Evolutionary conservation across 2,888 invertebrate genomes (phyloP).

Genomic region (Eilema sororculum): DNA sequence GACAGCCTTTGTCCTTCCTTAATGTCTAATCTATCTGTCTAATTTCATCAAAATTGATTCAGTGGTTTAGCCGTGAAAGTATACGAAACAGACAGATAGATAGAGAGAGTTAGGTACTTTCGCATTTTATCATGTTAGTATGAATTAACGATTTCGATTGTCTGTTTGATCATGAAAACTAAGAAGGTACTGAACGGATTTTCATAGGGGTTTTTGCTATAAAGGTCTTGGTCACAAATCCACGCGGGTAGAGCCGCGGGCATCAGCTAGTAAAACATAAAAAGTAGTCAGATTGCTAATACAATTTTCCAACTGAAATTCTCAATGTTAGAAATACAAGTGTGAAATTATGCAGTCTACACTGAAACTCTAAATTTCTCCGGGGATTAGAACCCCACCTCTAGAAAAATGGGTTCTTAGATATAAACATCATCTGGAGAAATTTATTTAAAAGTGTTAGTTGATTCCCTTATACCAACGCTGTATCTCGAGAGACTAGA

Average conservation of each 20-base stretch:
- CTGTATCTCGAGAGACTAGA: not conserved
- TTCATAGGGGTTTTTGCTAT: too few species aligned
- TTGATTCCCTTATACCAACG: not conserved
- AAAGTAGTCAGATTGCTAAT: not conserved
- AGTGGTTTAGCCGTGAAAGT: too few species aligned
- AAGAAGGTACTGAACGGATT: too few species aligned
- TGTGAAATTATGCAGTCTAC: constrained; percentile 48
- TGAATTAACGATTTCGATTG: too few species aligned
- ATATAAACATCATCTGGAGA: constrained; percentile 48
- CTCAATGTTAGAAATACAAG: constrained; percentile 30
- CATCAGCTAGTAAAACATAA: not conserved
- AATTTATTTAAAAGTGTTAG: constrained; percentile 37
- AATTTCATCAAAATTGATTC: too few species aligned
- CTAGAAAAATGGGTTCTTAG: constrained; percentile 47
- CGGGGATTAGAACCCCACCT: constrained; percentile 38
- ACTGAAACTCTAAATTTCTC: constrained; percentile 50
- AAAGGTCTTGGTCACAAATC: not conserved
- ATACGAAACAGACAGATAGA: too few species aligned
- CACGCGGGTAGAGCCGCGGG: not conserved
- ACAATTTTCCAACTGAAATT: constrained; percentile 34
- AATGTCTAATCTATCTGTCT: too few species aligned
- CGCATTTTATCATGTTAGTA: too few species aligned
- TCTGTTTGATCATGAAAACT: too few species aligned
- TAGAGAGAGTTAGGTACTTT: too few species aligned
- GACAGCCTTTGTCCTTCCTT: too few species aligned